Evolutionary conservation across 1,140 invertebrate genomes (phyloP).

Genomic region (Heliconius melpomene): DNA sequence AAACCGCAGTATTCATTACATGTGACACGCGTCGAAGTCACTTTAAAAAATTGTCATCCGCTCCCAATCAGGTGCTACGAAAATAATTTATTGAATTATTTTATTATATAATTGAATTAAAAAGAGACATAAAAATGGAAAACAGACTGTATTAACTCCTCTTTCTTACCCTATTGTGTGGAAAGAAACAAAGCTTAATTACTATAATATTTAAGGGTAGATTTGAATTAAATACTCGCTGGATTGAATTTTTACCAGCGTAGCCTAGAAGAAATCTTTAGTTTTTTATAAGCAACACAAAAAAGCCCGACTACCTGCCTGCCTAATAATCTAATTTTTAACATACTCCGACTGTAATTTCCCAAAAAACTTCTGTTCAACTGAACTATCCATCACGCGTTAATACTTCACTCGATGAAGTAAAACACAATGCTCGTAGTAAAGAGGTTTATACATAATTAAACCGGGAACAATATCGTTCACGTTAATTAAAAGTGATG

Average conservation of each 20-base stretch:
- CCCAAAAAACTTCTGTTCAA: neutral
- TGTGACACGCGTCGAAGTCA: constrained; percentile 35
- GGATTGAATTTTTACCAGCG: no score
- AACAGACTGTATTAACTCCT: no score
- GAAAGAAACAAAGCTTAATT: no score
- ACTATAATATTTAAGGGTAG: no score
- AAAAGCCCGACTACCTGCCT: no score
- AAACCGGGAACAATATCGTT: constrained; percentile 39
- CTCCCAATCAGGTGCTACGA: constrained; percentile 20
- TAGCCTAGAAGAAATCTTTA: no score
- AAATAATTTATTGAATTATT: neutral
- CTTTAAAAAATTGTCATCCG: constrained; percentile 38
- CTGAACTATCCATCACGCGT: neutral
- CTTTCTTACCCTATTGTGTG: no score
- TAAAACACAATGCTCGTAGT: constrained; percentile 13
- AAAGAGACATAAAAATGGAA: no score
- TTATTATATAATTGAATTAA: no score
- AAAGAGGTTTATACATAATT: constrained; percentile 38
- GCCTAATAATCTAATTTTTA: no score
- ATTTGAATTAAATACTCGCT: no score
- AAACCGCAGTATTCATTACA: constrained; percentile 42
- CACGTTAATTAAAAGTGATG: constrained; percentile 41
- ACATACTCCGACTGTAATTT: neutral
- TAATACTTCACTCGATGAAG: neutral
- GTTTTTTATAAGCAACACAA: no score